Conservation (phyloP, 2,888 invertebrate genomes). For the Podabrus alpinus region DNA sequence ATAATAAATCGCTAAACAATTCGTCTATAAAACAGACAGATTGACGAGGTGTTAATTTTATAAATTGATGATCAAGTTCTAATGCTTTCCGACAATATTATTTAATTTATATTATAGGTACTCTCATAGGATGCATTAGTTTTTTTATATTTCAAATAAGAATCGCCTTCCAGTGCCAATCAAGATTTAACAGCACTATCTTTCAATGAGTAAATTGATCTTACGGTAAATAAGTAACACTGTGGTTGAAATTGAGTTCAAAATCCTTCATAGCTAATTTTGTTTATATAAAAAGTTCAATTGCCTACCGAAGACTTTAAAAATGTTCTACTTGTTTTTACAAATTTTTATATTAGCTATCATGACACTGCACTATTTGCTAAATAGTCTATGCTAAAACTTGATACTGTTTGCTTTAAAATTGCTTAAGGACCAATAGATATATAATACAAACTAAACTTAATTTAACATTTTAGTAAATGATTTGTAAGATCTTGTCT, state of each 20-base stretch:
- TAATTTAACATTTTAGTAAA: not conserved
- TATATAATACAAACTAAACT: not conserved
- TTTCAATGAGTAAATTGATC: slow-evolving; percentile 10
- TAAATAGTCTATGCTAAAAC: not conserved
- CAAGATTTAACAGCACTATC: slow-evolving; percentile 4
- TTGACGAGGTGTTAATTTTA: slow-evolving; percentile 15
- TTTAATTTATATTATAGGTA: not conserved
- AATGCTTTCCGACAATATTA: slow-evolving; percentile 1
- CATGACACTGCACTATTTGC: slow-evolving; percentile 23
- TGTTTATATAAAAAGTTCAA: not conserved
- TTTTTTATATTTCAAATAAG: not conserved
- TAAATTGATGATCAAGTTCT: not conserved
- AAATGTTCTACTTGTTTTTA: slow-evolving; percentile 15
- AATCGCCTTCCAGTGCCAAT: slow-evolving; percentile 50
- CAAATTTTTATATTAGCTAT: slow-evolving; percentile 23
- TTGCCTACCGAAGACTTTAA: slow-evolving; percentile 7
- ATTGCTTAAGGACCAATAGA: not conserved
- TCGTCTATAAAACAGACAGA: slow-evolving; percentile 4
- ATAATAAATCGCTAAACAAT: slow-evolving; percentile 7
- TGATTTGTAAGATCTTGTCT: not conserved
- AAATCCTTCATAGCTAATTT: slow-evolving; percentile 3
- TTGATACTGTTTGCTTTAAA: not conserved
- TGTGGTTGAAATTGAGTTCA: slow-evolving; percentile 9
- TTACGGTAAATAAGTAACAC: slow-evolving; percentile 8
- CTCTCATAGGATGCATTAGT: not conserved